Evolutionary conservation across 2,888 invertebrate species (phyloP), one percentile per base, ranked within the genome.

Genomic region (Agonum fuliginosum): DNA sequence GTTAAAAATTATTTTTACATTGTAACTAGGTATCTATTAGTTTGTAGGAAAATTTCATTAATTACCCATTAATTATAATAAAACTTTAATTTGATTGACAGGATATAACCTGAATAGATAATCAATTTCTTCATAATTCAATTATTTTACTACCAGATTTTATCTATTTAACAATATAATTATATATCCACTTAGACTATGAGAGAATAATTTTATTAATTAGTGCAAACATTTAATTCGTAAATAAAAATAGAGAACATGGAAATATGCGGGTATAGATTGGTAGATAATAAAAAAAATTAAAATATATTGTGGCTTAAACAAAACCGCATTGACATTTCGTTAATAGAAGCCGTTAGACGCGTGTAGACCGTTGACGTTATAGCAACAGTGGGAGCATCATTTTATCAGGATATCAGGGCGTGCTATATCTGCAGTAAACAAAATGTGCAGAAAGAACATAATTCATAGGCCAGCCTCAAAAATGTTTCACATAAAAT

Each of bases 321-420:
- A n/a, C n/a, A n/a, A n/a, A n/a, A n/a, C n/a, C n/a, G 67, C 37
- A 67, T 37, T 67, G 67, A 37, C 41, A 67, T 67, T 67, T 65
- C 37, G 37, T 67, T 67, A 22, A 6, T 34, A 30, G 67, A 67
- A 67, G 67, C 67, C 34, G 67, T 67, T 67, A 67, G 27, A 34
- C n/a, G n/a, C n/a, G n/a, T n/a, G n/a, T n/a, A n/a, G n/a, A n/a
- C n/a, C n/a, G n/a, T n/a, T n/a, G n/a, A n/a, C n/a, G n/a, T n/a
- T n/a, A n/a, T n/a, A n/a, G n/a, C n/a, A n/a, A 65, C 34, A 65
- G 67, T 67, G 41, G 24, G 67, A 67, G 20, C 67, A 67, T 67
- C 41, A 37, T 8, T 37, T 8, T 37, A 8, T 12, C 19, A 6
- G 37, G 34, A 34, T 37, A 8, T 12, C 19, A 6, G 37, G 34